phyloP scores from a whole-genome alignment of 2,113 vertebrate species.

The Notechis scutatus region DNA sequence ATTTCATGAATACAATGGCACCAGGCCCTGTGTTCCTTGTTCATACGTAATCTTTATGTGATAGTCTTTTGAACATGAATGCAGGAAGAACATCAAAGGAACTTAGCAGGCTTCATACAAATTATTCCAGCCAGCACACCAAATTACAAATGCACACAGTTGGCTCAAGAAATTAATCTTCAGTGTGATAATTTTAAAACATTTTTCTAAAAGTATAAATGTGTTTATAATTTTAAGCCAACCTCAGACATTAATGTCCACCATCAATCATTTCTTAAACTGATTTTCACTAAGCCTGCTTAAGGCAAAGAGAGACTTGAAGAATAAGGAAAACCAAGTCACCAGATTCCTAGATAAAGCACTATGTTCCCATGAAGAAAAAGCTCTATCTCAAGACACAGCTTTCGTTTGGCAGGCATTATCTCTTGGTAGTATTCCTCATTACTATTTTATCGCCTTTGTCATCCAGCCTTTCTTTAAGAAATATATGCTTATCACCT shows the following conservation, averaged over 20 bases:
- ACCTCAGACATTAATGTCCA: not conserved
- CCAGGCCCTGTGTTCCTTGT: not conserved
- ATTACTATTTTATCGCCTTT: not conserved
- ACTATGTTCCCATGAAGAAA: not conserved
- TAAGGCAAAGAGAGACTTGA: not conserved
- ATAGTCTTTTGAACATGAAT: not conserved
- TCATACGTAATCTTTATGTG: not conserved
- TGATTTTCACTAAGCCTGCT: not conserved
- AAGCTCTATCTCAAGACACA: not conserved
- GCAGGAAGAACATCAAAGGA: not conserved
- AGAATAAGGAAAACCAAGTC: not conserved
- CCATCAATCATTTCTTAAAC: not conserved
- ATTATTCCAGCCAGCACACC: not conserved
- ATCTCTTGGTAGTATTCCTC: not conserved
- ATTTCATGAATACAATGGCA: not conserved
- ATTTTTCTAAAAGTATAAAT: not conserved
- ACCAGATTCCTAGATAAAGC: not conserved
- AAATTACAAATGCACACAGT: not conserved
- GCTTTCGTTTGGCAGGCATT: not conserved
- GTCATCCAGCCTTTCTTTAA: not conserved
- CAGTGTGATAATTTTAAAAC: not conserved
- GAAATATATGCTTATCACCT: not conserved
- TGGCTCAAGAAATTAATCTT: not conserved
- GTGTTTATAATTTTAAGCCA: not conserved
- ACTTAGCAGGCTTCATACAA: accelerated